These are phyloP conservation scores for Grallaria varia DNA, from an alignment of 2,113 vertebrate genomes.

Conservation along the genomic window DNA sequence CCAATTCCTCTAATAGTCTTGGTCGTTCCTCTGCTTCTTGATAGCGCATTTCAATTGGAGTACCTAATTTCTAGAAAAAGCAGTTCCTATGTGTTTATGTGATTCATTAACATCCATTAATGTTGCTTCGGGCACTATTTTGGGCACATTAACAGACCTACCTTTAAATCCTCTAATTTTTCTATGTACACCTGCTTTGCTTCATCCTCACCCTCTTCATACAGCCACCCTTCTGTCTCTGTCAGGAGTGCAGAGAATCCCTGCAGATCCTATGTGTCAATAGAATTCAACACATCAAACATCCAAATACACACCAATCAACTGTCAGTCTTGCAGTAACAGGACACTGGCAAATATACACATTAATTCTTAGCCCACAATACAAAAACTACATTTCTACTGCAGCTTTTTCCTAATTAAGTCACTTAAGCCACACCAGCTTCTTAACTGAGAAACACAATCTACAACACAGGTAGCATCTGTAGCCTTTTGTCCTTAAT, in stretches of 20 bases:
- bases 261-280: constrained; percentile 67
- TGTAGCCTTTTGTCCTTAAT: background rate
- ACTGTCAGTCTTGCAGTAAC: background rate
- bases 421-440: background rate
- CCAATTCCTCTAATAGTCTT: constrained; percentile 73
- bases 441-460: background rate
- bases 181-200: constrained; percentile 79
- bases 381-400: background rate
- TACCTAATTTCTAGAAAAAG: constrained; percentile 76
- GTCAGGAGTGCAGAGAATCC: constrained; percentile 73
- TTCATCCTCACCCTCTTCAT: constrained; percentile 82
- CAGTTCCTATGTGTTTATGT: background rate
- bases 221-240: constrained; percentile 81
- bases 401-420: background rate
- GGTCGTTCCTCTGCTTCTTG: constrained; percentile 78
- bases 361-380: background rate
- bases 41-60: constrained; percentile 76
- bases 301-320: background rate
- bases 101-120: background rate
- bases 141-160: constrained; percentile 13
- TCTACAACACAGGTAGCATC: background rate
- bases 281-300: background rate
- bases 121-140: background rate
- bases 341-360: background rate
- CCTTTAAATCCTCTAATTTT: constrained; percentile 79